Conservation (phyloP, 37 sponge, comb jelly and placozoan species). For the Cladorhizidae sp. region DNA sequence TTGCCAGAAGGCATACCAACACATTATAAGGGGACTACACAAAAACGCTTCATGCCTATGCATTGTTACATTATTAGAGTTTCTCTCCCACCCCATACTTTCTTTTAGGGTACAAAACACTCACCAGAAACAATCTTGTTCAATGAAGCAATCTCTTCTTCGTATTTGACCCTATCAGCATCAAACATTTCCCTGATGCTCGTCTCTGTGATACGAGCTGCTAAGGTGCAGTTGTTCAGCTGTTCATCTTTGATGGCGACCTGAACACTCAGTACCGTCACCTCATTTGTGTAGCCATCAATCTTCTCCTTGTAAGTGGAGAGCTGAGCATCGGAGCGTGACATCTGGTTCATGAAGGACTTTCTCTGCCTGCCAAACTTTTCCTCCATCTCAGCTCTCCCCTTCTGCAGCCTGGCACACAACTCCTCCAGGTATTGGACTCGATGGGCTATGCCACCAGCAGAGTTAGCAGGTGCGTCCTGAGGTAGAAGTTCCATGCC, state of each 20-base stretch:
- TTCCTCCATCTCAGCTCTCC: constrained; percentile 63
- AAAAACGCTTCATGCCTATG: too few relatives aligned
- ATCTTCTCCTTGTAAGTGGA: not conserved
- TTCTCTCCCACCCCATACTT: too few relatives aligned
- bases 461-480: too few relatives aligned
- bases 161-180: constrained; percentile 50
- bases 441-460: not conserved
- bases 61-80: too few relatives aligned
- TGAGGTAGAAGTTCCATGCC: too few relatives aligned
- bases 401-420: constrained; percentile 23
- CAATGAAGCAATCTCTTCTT: constrained; percentile 70
- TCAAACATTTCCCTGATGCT: constrained; percentile 54
- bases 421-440: constrained; percentile 20
- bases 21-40: too few relatives aligned
- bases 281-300: constrained; percentile 1
- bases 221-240: not conserved
- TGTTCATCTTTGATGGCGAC: constrained; percentile 32
- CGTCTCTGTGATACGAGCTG: not conserved
- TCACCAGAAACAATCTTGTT: constrained; percentile 27
- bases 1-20: too few relatives aligned
- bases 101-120: too few relatives aligned
- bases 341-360: constrained; percentile 77
- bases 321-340: constrained; percentile 32
- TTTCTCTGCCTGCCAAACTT: constrained; percentile 81
- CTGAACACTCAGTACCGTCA: constrained; percentile 6